Evolutionary conservation across 92 coral and sea anemone species (phyloP).

Genomic region (Epizoanthus ramosus): DNA sequence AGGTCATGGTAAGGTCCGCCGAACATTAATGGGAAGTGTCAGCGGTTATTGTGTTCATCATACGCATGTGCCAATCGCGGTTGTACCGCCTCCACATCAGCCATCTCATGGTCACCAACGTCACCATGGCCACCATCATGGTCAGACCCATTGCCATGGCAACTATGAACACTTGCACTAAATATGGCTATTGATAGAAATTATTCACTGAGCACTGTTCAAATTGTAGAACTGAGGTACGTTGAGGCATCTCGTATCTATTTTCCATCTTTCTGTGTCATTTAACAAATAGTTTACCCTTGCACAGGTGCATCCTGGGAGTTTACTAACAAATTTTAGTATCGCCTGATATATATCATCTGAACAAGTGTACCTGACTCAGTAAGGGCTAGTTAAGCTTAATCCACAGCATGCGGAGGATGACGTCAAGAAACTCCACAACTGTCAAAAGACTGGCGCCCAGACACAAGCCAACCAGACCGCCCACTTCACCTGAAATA

Average conservation of each 20-base stretch:
- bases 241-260: too few relatives aligned
- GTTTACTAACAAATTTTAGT: too few relatives aligned
- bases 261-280: too few relatives aligned
- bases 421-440: slow-evolving; percentile 13
- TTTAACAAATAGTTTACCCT: too few relatives aligned
- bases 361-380: not conserved
- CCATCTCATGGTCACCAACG: too few relatives aligned
- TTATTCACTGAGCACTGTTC: not conserved
- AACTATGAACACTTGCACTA: not conserved
- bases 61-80: slow-evolving; percentile 53
- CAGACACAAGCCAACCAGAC: slow-evolving; percentile 11
- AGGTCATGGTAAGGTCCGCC: slow-evolving; percentile 50
- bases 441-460: slow-evolving; percentile 26
- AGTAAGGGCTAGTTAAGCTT: not conserved
- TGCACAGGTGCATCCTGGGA: too few relatives aligned
- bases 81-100: slow-evolving; percentile 38
- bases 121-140: not conserved
- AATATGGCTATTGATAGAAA: not conserved
- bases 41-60: slow-evolving; percentile 56
- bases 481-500: slow-evolving; percentile 8
- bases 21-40: slow-evolving; percentile 57
- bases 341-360: too few relatives aligned
- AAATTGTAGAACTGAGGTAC: not conserved
- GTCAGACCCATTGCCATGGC: not conserved
- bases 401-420: slow-evolving; percentile 6